phyloP scores from a whole-genome alignment of 2,113 vertebrate genomes.

The Poecile atricapillus region DNA sequence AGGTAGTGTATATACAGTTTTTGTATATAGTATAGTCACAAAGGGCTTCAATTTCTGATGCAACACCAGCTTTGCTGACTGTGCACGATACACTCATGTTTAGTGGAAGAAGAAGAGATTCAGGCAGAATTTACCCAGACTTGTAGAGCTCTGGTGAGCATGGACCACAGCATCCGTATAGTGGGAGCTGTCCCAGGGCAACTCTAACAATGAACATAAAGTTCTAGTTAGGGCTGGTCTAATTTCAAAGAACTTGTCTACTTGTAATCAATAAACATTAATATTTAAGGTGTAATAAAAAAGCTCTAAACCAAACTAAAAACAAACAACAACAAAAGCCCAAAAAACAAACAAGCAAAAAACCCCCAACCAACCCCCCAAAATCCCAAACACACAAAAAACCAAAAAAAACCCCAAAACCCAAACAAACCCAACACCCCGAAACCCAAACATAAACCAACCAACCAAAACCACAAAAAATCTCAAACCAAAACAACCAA shows the following conservation, averaged over 20 bases:
- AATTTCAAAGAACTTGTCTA: neutral
- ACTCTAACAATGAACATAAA: neutral
- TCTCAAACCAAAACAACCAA: neutral
- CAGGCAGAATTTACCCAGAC: neutral
- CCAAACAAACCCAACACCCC: neutral
- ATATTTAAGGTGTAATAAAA: neutral
- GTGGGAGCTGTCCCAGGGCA: neutral
- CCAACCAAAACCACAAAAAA: neutral
- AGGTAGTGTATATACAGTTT: neutral
- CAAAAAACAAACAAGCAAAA: neutral
- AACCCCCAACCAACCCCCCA: fast-evolving
- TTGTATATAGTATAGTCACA: neutral
- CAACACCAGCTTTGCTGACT: neutral
- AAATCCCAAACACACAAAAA: neutral
- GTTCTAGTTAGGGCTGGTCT: neutral
- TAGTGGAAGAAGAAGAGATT: neutral
- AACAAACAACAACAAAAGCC: fast-evolving
- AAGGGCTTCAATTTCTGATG: neutral
- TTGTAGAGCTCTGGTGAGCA: neutral
- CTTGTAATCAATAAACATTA: neutral
- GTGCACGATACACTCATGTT: fast-evolving
- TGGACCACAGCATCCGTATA: fast-evolving
- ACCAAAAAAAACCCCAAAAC: neutral
- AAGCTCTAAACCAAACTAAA: neutral
- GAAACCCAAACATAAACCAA: neutral